These are phyloP conservation scores for Rynchops niger DNA, from an alignment of 2,113 vertebrate genomes.

Conservation along the genomic window DNA sequence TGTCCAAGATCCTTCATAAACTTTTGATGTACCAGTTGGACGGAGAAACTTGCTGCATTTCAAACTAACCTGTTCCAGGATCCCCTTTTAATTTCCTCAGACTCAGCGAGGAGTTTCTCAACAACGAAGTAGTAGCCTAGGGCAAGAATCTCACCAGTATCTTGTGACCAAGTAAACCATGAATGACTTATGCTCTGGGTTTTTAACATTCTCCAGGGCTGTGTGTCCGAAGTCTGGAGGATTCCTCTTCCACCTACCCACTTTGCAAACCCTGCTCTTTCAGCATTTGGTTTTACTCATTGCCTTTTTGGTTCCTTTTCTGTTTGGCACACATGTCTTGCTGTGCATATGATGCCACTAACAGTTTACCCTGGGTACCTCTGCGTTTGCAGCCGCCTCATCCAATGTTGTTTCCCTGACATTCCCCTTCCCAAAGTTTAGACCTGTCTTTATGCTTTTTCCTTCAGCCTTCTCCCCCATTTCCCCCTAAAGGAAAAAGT, in stretches of 20 bases:
- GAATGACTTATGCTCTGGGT: neutral
- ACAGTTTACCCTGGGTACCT: neutral
- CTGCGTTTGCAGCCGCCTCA: fast-evolving
- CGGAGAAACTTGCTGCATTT: neutral
- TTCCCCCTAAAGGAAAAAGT: neutral
- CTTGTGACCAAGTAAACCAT: neutral
- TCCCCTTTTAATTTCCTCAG: neutral
- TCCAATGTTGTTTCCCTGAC: neutral
- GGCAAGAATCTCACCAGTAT: neutral
- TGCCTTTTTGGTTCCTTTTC: neutral
- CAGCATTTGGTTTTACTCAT: neutral
- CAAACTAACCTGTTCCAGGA: neutral
- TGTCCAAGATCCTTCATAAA: neutral
- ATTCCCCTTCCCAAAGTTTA: neutral
- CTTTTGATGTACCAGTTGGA: neutral
- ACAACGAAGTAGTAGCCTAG: neutral
- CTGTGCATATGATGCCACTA: neutral
- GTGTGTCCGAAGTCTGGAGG: neutral
- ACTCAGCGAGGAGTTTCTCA: neutral
- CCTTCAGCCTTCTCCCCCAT: neutral
- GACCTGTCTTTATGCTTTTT: neutral
- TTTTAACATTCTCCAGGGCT: neutral
- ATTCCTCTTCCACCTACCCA: neutral
- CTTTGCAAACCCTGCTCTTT: neutral
- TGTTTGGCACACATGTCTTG: neutral